Evolutionary conservation across 2,797 vertebrate species (phyloP), one percentile per base, ranked within the genome.

Genomic region (Halcyon smyrnensis): DNA sequence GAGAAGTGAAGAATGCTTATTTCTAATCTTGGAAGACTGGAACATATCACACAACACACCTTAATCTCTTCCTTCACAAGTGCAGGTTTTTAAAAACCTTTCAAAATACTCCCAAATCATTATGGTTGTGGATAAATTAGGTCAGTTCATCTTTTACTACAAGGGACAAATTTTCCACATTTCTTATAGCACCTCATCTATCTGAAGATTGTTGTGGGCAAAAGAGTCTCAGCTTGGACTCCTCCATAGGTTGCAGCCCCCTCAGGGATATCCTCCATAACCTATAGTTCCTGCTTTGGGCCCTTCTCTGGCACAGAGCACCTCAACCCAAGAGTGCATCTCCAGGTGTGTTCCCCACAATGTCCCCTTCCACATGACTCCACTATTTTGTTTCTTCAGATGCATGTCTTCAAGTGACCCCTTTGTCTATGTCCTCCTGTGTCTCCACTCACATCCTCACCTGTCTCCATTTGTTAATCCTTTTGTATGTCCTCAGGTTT

Each of bases 371-470:
- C 36, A n/a, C 50, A 9, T n/a, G 28, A 37, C 36, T 64, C 34
- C 10, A 76, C 17, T 6, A 9, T 51, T 77, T 84, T 65, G 7
- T 73, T 76, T 84, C 37, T 74, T 48, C 51, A 63, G 45, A 41
- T 53, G 2, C 11, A 39, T 16, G 12, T 65, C 24, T 54, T 75
- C 34, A 54, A 70, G n/a, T 16, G 15, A 41, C 2, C 4, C 2
- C 1, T 51, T 76, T 82, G 46, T 56, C 12, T 45, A 19, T 28
- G 1, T 43, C 6, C 11, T 63, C 12, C 9, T 1, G 0, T 24
- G 4, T 68, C 36, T 24, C 13, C 48, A 34, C 8, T 28, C 45
- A 46, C 5, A 46, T 25, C 17, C 14, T 91, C 19, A 21, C 12
- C 18, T 53, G 4, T 17, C 5, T 84, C 3, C 2, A 65, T 20